phyloP scores from a whole-genome alignment of 2,113 vertebrate species.

The Spea bombifrons region DNA sequence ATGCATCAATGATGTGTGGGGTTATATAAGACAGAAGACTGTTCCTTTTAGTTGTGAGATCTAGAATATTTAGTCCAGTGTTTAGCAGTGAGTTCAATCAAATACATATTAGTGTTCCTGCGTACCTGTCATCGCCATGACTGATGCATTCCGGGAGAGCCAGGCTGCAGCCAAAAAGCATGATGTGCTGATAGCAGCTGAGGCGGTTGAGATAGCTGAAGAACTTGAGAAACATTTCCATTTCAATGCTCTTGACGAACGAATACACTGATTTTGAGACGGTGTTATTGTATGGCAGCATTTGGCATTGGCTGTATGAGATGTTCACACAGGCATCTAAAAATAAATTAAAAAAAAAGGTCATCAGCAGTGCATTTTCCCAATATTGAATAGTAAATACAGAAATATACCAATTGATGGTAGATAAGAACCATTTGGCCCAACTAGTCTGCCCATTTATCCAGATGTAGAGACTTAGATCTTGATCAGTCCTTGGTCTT shows the following conservation, averaged over 20 bases:
- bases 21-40: too few species aligned
- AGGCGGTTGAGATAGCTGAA: conserved; percentile 89
- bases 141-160: conserved; percentile 84
- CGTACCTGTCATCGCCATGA: conserved; percentile 73
- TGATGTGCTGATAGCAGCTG: conserved; percentile 90
- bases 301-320: conserved; percentile 81
- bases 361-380: too few species aligned
- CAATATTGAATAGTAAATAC: too few species aligned
- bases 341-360: conserved; percentile 51
- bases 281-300: conserved; percentile 85
- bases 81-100: conserved; percentile 50
- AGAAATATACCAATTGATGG: too few species aligned
- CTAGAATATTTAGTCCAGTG: neutral
- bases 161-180: conserved; percentile 93
- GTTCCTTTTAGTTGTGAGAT: neutral
- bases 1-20: too few species aligned
- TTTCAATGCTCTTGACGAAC: conserved; percentile 78
- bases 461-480: too few species aligned
- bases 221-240: conserved; percentile 94
- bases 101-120: conserved; percentile 50
- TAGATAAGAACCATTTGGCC: too few species aligned
- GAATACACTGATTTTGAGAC: conserved; percentile 69
- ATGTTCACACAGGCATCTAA: conserved; percentile 77
- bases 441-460: too few species aligned
- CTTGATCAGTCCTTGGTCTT: too few species aligned